Percentiles rank a stretch among this genome's conserved stretches.
phyloP scores from a whole-genome alignment of 2,888 invertebrate genomes.

The Hyppa rectilinea region DNA sequence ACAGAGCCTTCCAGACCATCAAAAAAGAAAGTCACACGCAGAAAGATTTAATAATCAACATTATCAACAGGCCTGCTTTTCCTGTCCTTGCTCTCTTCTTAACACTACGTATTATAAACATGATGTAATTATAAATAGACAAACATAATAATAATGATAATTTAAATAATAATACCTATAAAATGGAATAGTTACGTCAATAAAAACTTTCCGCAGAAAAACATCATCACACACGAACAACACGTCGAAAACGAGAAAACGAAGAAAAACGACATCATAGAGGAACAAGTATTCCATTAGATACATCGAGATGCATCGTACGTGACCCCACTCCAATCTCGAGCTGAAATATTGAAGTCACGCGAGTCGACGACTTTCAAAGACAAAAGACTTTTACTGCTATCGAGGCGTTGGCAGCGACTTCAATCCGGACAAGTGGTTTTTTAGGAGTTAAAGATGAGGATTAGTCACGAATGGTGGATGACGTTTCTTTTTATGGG shows the following conservation, averaged over 20 bases:
- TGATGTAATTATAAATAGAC: no score
- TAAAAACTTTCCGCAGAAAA: neutral
- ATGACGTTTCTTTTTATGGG: constrained; percentile 13
- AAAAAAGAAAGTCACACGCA: no score
- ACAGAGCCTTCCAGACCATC: no score
- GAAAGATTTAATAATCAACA: no score
- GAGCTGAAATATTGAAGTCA: constrained; percentile 54
- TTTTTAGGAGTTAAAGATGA: constrained; percentile 43
- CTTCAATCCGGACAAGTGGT: constrained; percentile 53
- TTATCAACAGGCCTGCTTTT: no score
- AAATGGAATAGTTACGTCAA: no score
- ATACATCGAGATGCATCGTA: constrained; percentile 38
- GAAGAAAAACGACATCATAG: constrained; percentile 20
- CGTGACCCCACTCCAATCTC: constrained; percentile 44
- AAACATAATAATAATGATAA: no score
- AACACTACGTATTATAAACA: no score
- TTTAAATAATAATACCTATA: no score
- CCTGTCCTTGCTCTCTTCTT: no score
- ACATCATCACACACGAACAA: neutral
- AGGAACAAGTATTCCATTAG: constrained; percentile 42
- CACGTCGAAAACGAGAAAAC: neutral
- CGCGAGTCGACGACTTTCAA: constrained; percentile 31
- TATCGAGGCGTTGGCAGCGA: constrained; percentile 27
- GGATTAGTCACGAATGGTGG: constrained; percentile 21
- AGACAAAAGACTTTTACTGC: constrained; percentile 56